Base-by-base conservation (phyloP, 2,888 invertebrate genomes). In the Oeneis ivallda region DNA sequence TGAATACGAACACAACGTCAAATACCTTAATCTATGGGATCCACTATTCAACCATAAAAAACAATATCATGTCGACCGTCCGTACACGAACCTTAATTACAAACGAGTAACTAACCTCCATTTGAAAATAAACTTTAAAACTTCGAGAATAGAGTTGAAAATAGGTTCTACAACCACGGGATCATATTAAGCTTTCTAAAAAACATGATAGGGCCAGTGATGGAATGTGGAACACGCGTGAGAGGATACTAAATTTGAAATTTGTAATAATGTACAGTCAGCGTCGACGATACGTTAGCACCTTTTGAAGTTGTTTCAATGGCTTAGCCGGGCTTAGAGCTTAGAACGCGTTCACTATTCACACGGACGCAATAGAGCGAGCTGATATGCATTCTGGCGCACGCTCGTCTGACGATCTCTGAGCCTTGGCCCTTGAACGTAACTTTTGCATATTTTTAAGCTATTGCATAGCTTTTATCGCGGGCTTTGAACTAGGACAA, bases 11-110 rank as follows among this genome's bases (percentile, higher is more conserved):
- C 69, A 71, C 70, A 72, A 69, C 71, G 70, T 82, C 82, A 79
- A 85, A 85, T 80, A 81, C 81, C 76, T 82, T 82, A 85, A 86
- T 85, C 87, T 87, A 86, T 82, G 81, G 80, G 81, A 80, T 84
- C 83, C 84, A 83, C 87, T 87, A 86, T 85, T 85, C 83, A 80
- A 74, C 80, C 81, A 88, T 86, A 89, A 89, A 86, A 89, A 89
- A 89, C 88, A 89, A 89, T 89, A 89, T 89, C 85, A 84, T 78
- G 82, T 84, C 81, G 82, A 80, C 82, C 80, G 77, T 76, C 76
- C 80, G 74, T 80, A 85, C 86, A 85, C 76, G 82, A 79, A 73
- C 84, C 89, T 87, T 90, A 89, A 90, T 89, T 89, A 89, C 84
- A 81, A 76, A 75, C 77, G 71, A 74, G 74, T 67, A 70, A 63